Conservation (phyloP, 2,797 vertebrate genomes). For the Amblyopsis hoosieri region DNA sequence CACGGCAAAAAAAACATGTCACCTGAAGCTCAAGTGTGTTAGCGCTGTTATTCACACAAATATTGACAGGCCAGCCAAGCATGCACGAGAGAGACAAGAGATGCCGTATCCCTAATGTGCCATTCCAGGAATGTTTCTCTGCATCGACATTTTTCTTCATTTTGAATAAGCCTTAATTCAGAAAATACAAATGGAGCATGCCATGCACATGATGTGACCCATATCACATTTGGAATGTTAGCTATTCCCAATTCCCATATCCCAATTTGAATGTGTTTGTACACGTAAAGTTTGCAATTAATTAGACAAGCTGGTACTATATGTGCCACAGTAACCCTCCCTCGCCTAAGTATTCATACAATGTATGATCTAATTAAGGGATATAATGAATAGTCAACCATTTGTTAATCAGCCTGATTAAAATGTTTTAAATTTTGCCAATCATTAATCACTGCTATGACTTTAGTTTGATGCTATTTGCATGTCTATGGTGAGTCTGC, state of each 20-base stretch:
- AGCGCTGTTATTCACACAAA: constrained; percentile 25
- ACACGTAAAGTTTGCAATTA: constrained; percentile 16
- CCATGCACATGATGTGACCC: too few relatives aligned
- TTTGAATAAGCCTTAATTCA: too few relatives aligned
- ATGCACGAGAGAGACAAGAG: too few relatives aligned
- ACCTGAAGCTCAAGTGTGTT: constrained; percentile 12
- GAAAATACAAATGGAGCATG: too few relatives aligned
- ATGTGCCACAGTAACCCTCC: constrained; percentile 51
- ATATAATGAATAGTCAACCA: constrained; percentile 75
- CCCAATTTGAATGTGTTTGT: constrained; percentile 48
- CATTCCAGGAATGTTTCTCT: too few relatives aligned
- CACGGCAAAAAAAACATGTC: not conserved
- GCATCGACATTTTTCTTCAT: too few relatives aligned
- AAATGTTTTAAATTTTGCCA: constrained; percentile 71
- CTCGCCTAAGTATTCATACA: constrained; percentile 63
- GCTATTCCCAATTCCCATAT: not conserved
- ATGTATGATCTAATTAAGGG: constrained; percentile 76
- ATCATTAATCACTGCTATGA: constrained; percentile 72
- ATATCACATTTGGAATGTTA: too few relatives aligned
- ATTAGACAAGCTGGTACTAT: constrained; percentile 32
- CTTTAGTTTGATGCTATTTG: constrained; percentile 68
- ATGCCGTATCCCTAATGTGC: too few relatives aligned
- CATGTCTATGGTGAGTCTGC: constrained; percentile 67
- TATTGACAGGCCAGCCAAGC: constrained; percentile 21
- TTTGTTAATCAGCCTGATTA: constrained; percentile 73